phyloP scores from a whole-genome alignment of 2,888 invertebrate species.

The Troides helena region DNA sequence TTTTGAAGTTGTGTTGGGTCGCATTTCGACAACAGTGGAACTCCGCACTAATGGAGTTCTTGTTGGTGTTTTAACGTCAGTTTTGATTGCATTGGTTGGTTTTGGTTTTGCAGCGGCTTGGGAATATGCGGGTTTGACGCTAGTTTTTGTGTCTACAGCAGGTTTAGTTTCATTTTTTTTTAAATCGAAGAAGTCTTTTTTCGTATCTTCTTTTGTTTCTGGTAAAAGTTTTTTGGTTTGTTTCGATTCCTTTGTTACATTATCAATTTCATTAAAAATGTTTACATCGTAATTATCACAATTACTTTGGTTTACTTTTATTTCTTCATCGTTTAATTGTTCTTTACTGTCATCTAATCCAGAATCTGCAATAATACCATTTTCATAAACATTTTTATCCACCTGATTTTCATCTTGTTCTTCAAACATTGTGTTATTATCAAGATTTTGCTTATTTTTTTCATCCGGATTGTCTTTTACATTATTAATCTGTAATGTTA shows the following conservation, averaged over 20 bases:
- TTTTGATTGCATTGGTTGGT: constrained; percentile 49
- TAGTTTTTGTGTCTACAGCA: constrained; percentile 45
- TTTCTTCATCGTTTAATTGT: constrained; percentile 11
- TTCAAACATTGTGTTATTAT: background rate
- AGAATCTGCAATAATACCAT: constrained; percentile 13
- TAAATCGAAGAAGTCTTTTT: constrained; percentile 43
- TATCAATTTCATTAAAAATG: constrained; percentile 9
- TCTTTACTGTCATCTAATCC: constrained; percentile 11
- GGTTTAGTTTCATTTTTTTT: constrained; percentile 49
- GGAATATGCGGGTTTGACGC: constrained; percentile 67
- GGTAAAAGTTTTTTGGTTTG: constrained; percentile 24
- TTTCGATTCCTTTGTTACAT: constrained; percentile 24
- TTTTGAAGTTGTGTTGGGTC: constrained; percentile 50
- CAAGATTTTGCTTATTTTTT: background rate
- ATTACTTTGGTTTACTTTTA: background rate
- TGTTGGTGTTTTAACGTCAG: constrained; percentile 57
- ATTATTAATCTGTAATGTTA: background rate
- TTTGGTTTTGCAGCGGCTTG: constrained; percentile 78
- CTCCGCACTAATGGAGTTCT: constrained; percentile 58
- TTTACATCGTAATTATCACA: constrained; percentile 12
- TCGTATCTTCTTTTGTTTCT: constrained; percentile 34
- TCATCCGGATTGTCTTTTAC: background rate
- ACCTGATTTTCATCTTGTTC: background rate
- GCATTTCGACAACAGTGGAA: constrained; percentile 72
- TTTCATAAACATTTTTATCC: constrained; percentile 18